phyloP scores from a whole-genome alignment of 2,888 invertebrate species.

The Glyphotaelius pellucidus region DNA sequence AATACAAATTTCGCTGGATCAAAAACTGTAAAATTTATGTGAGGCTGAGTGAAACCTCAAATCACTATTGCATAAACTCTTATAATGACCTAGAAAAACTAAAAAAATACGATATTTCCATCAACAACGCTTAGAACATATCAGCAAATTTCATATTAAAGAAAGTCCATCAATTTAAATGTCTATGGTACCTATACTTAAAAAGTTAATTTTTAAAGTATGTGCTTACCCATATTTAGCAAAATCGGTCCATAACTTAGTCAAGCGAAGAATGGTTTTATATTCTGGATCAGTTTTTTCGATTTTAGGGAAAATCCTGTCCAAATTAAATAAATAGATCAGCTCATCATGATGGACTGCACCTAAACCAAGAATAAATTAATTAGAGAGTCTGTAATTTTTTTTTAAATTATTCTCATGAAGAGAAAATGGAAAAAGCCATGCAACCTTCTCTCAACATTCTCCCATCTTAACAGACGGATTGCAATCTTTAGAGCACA shows the following conservation, averaged over 20 bases:
- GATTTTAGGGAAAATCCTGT: constrained; percentile 47
- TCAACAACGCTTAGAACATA: no score
- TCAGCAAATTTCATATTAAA: no score
- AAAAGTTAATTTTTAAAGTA: background rate
- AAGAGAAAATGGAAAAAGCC: background rate
- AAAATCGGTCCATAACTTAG: constrained; percentile 55
- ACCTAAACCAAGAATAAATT: constrained; percentile 35
- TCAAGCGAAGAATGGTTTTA: constrained; percentile 39
- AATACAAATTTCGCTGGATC: no score
- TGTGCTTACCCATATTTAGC: constrained; percentile 49
- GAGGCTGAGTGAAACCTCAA: no score
- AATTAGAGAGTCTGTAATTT: background rate
- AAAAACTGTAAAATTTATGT: no score
- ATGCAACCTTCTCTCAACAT: background rate
- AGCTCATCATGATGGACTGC: constrained; percentile 57
- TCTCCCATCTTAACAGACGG: no score
- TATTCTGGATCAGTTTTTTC: constrained; percentile 52
- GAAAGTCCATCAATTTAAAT: no score
- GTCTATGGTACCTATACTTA: no score
- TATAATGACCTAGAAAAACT: no score
- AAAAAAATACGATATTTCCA: no score
- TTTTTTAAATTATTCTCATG: background rate
- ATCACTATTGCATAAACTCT: no score
- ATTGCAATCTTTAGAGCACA: no score
- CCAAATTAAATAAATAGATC: constrained; percentile 51